Base-by-base conservation (phyloP, 2,888 invertebrate species). In the Muscina levida region DNA sequence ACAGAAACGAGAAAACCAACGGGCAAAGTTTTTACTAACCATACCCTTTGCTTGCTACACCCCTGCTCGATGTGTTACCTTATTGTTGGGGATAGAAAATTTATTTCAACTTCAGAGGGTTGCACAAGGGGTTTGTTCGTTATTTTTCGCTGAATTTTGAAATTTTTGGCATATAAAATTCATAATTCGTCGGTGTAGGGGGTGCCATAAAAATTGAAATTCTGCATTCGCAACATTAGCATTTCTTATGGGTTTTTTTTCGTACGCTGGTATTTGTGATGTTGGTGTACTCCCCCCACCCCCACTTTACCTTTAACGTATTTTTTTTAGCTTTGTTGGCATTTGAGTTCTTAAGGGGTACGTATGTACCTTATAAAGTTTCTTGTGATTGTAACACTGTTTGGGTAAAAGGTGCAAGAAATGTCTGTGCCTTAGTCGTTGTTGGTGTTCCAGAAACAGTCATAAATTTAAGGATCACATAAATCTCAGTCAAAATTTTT, bases 401-500 rank as follows among this genome's bases (percentile, higher is more conserved):
- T n/a, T n/a, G 31, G n/a, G 19, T 26, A 44, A 46, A 74, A 79
- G 74, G 73, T 76, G 77, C 46, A 24, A 26, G 59, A 73, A 66
- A 44, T 42, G 59, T 72, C 59, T 44, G n/a, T n/a, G n/a, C n/a
- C n/a, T n/a, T n/a, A n/a, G n/a, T n/a, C n/a, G n/a, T n/a, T n/a
- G n/a, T n/a, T n/a, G 24, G 24, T 77, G 75, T 66, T 72, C 53
- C 67, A 57, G 66, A 71, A 66, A 62, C 65, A 83, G 81, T 82
- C 82, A 84, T 84, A 84, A 84, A 84, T 84, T 84, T 82, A 83
- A 82, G 84, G 83, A 82, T 84, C 83, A 83, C 84, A 84, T 84
- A 84, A 84, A 84, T 84, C 83, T 80, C 82, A 74, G 82, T 82
- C 72, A 78, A 76, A 31, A 74, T 77, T 73, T 62, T 19, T 62